These are phyloP conservation scores for Morone chrysops DNA, from an alignment of 2,113 vertebrate species.

Conservation along the genomic window DNA sequence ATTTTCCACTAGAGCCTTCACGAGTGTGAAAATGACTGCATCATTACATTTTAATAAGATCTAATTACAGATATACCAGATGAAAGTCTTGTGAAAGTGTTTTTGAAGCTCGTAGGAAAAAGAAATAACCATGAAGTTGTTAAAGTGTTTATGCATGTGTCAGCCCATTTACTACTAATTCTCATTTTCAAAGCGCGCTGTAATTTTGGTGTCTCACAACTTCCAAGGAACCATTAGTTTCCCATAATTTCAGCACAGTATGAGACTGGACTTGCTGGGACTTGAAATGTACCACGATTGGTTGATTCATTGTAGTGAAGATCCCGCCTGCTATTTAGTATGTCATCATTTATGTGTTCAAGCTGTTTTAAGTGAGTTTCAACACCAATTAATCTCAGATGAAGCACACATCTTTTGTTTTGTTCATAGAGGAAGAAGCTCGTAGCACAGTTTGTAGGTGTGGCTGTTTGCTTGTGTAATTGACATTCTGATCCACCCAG, in stretches of 20 bases:
- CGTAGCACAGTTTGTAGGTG: slow-evolving; percentile 16
- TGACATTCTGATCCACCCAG: slow-evolving; percentile 9
- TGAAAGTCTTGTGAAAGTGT: neutral
- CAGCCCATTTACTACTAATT: neutral
- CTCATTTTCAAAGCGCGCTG: slow-evolving; percentile 5
- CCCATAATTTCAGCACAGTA: neutral
- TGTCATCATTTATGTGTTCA: neutral
- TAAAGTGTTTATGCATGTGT: slow-evolving; percentile 11
- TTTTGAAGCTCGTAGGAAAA: slow-evolving; percentile 3
- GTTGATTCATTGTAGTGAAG: neutral
- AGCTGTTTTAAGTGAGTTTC: neutral
- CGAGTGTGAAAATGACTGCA: neutral
- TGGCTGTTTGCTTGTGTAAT: neutral
- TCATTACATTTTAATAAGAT: neutral
- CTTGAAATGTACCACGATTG: neutral
- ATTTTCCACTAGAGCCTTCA: slow-evolving; percentile 12
- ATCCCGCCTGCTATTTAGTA: neutral
- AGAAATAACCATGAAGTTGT: neutral
- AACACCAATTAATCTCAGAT: neutral
- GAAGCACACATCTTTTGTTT: slow-evolving; percentile 7
- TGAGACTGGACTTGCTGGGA: neutral
- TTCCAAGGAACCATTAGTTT: neutral
- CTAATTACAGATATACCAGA: neutral
- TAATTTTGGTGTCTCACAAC: neutral
- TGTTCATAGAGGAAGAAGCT: too few relatives aligned